Base-by-base conservation (phyloP, 1,140 invertebrate genomes). In the Parapsyche elsis region DNA sequence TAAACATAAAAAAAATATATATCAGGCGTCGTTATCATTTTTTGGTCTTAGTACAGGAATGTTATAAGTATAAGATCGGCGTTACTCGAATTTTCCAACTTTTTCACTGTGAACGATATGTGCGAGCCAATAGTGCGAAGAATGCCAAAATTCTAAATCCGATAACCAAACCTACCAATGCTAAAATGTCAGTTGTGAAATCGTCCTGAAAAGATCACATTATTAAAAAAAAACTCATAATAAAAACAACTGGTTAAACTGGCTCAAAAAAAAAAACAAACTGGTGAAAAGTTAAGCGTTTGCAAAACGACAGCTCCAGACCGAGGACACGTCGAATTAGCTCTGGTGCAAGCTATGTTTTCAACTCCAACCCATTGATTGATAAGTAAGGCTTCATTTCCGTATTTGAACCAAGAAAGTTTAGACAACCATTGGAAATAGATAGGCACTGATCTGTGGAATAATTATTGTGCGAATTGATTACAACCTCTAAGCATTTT, bases 331-430 rank as follows among this genome's bases (percentile, higher is more conserved):
- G 94, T 93, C 12, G 91, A 90, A 85, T 94, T 95, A 77, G 90
- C 90, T 38, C 90, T 87, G 53, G 93, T 93, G 86, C 95, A 95
- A 9, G 90, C 90, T 82, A 95, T 95, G 16, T 87, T 85, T 10
- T 93, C 91, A 19, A 97, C 90, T 14, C 92, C 91, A 0, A 90
- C 86, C 97, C 97, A 99, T 86, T 99, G 97, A 88, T 98, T 98
- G 67, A 99, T 94, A n/a, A 95, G 89, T 0, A 99, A 88, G 0
- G 96, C 95, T 88, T 98, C 97, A 88, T 97, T 98, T 57, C 94
- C 95, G 86, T 98, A 99, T 67, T 94, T 92, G 88, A 99, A 98
- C 96, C 98, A 99, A 0, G 97, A 98, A 16, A 99, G 86, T 87
- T 97, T 96, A 14, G 96, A 95, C 76, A 99, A 88, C 96, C 97